Percentiles rank a stretch among this genome's conserved stretches.
These are phyloP conservation scores for Samia ricini DNA, from an alignment of 1,140 invertebrate genomes.

Conservation along the genomic window DNA sequence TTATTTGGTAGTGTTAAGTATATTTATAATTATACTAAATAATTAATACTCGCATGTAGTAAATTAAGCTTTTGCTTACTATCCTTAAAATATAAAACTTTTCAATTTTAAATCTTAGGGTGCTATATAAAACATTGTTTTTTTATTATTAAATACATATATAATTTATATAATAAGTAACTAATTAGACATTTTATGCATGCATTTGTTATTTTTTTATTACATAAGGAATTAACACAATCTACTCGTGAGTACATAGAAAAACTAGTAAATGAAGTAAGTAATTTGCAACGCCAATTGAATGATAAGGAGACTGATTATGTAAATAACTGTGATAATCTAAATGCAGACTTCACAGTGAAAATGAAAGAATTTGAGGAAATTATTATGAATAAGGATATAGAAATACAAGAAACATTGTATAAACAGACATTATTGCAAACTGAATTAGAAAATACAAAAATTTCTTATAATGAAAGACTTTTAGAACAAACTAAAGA, in stretches of 20 bases:
- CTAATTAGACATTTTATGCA: slow-evolving; percentile 8
- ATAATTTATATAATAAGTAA: background rate
- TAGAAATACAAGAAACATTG: slow-evolving; percentile 41
- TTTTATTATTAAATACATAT: background rate
- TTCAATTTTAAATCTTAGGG: background rate
- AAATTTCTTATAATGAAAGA: slow-evolving; percentile 33
- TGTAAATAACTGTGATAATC: slow-evolving; percentile 29
- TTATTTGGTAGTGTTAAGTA: slow-evolving; percentile 2
- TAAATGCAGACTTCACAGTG: slow-evolving; percentile 34
- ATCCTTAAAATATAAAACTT: background rate
- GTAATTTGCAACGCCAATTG: slow-evolving; percentile 44
- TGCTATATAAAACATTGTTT: background rate
- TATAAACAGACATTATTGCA: slow-evolving; percentile 37
- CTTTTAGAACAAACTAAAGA: slow-evolving; percentile 15
- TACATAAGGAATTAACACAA: slow-evolving; percentile 45
- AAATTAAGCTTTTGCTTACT: background rate
- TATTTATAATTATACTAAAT: background rate
- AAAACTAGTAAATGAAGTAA: slow-evolving; percentile 43
- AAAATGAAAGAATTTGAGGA: slow-evolving; percentile 42
- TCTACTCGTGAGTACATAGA: slow-evolving; percentile 28
- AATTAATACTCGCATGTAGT: background rate
- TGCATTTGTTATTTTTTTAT: slow-evolving; percentile 20
- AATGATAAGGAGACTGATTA: slow-evolving; percentile 38
- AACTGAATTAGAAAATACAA: slow-evolving; percentile 34
- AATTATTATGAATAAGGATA: slow-evolving; percentile 36